A percentile compares a stretch with the other conserved stretches of the same genome.
Evolutionary conservation across 1,140 invertebrate species (phyloP).

Genomic region (Ceratoteleas bidentatus): DNA sequence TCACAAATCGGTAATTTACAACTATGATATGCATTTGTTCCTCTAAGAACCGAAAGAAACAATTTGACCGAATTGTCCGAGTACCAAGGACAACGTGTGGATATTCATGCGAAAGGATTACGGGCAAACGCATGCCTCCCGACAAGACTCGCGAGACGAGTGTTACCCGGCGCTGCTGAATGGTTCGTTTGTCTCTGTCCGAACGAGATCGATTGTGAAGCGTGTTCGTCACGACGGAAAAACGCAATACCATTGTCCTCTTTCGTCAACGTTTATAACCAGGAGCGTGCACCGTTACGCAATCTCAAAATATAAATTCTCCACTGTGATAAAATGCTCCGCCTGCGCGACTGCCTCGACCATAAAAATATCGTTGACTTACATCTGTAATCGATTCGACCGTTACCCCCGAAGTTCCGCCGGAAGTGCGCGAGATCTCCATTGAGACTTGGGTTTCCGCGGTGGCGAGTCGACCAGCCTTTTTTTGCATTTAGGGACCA

Average conservation of each 20-base stretch:
- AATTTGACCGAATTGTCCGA: conserved; percentile 62
- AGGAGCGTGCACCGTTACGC: conserved; percentile 36
- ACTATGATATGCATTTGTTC: conserved; percentile 93
- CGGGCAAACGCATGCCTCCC: conserved; percentile 60
- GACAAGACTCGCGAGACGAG: conserved; percentile 57
- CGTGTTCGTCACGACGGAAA: conserved; percentile 46
- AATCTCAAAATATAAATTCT: conserved; percentile 25
- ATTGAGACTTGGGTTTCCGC: too few relatives aligned
- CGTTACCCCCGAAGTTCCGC: background rate
- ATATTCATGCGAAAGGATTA: conserved; percentile 62
- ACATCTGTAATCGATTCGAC: conserved; percentile 16
- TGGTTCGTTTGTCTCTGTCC: conserved; percentile 25
- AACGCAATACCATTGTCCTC: conserved; percentile 59
- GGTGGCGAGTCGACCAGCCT: too few relatives aligned
- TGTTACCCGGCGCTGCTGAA: conserved; percentile 29
- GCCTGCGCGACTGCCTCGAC: too few relatives aligned
- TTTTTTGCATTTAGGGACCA: too few relatives aligned
- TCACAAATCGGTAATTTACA: conserved; percentile 85
- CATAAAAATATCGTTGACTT: conserved; percentile 46
- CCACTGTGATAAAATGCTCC: too few relatives aligned
- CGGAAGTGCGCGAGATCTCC: too few relatives aligned
- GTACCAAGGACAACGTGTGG: conserved; percentile 60
- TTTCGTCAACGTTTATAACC: conserved; percentile 54
- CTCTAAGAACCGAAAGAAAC: conserved; percentile 86
- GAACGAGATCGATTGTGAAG: conserved; percentile 59